Evolutionary conservation across 2,888 invertebrate species (phyloP).

Genomic region (Troides helena): DNA sequence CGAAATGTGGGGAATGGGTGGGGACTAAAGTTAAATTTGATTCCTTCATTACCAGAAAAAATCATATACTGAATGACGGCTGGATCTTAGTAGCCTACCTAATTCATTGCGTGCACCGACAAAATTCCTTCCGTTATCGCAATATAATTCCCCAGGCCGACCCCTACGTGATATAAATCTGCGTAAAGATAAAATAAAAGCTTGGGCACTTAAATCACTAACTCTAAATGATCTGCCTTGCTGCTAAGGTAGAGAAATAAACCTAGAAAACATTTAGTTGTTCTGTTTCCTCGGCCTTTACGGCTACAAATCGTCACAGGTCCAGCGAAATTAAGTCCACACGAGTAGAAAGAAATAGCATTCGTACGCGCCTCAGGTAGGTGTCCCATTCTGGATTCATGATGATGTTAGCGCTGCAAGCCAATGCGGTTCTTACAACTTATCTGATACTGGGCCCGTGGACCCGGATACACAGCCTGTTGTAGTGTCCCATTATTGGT

Average conservation of each 20-base stretch:
- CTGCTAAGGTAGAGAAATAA: slow-evolving; percentile 36
- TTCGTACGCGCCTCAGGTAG: slow-evolving; percentile 11
- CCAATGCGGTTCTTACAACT: too few species aligned
- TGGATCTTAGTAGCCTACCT: background rate
- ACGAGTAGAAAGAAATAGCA: slow-evolving; percentile 14
- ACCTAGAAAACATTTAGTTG: slow-evolving; percentile 35
- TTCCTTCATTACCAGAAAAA: background rate
- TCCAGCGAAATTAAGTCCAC: slow-evolving; percentile 30
- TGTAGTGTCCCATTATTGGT: too few species aligned
- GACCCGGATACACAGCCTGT: too few species aligned
- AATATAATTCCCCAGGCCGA: background rate
- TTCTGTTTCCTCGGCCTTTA: slow-evolving; percentile 33
- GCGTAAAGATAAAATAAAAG: background rate
- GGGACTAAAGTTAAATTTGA: background rate
- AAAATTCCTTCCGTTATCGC: background rate
- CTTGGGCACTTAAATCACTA: background rate
- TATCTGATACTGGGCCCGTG: too few species aligned
- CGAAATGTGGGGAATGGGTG: background rate
- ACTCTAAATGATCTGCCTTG: slow-evolving; percentile 1
- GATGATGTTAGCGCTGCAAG: too few species aligned
- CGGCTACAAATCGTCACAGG: slow-evolving; percentile 32
- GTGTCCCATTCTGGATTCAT: slow-evolving; percentile 1
- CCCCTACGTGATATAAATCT: background rate
- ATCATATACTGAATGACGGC: background rate
- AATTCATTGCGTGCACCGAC: background rate